Evolutionary conservation across 2,888 invertebrate genomes (phyloP), one percentile per base, ranked within the genome.

Genomic region (Ichneumon xanthorius): DNA sequence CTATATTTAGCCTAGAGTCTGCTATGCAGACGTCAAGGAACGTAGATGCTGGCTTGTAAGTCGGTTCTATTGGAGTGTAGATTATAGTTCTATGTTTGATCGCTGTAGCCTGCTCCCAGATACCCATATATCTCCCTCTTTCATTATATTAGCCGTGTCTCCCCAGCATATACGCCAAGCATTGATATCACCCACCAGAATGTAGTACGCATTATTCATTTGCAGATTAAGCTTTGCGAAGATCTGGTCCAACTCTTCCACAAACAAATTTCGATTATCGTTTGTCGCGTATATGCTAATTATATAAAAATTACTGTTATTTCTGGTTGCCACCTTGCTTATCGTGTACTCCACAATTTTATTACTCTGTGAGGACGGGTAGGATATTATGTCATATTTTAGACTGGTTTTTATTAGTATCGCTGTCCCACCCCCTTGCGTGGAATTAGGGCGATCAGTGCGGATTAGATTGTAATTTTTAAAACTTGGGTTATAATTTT

Each of bases 261-360:
- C 37, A 22, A 82, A 82, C 37, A 48, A 14, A 6, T 14, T 53
- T 11, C 67, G 16, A 45, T 67, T 22, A 14, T 48, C 33, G 26
- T 82, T 73, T 14, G 82, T 61, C n/a, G 77, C 82, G 22, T 82
- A 67, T n/a, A 75, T 19, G 22, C 73, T 53, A 1, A 81, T 61
- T 22, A 71, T 16, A 73, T n/a, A 63, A 7, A 82, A 7, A n/a
- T 55, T 70, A 50, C 55, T 70, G 0, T 14, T n/a, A 19, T 37
- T 72, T 1, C 16, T 58, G 1, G 37, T 45, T n/a, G 37, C 65
- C 16, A 80, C 58, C 22, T 61, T 80, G 2, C 72, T 72, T 9
- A 80, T 72, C n/a, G 80, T 30, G 9, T 61, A 80, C 30, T 80
- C 80, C 5, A 70, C 19, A 6, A 76, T 77, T 5, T 22, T 63